Evolutionary conservation across 37 sponge, comb jelly and placozoan genomes (phyloP).

Genomic region (Beroe ovata): DNA sequence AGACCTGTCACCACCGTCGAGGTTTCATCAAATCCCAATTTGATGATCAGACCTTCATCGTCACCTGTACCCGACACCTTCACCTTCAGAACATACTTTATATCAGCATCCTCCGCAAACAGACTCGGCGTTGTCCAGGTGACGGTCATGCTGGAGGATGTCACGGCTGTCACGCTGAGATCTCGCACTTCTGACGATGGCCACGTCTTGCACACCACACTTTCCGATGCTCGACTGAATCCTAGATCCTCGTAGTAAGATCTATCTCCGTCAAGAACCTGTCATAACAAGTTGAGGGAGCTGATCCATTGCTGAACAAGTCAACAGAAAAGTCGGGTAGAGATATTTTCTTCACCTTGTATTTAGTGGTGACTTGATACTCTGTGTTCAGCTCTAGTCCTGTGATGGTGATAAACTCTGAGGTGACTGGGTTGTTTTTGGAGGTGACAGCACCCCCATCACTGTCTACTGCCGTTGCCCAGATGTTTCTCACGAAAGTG

Average conservation of each 20-base stretch:
- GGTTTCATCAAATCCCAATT: not conserved
- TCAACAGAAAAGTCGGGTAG: no score
- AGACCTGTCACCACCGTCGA: not conserved
- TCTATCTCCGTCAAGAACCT: not conserved
- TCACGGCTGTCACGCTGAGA: not conserved
- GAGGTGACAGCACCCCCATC: not conserved
- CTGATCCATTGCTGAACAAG: no score
- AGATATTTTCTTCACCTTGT: no score
- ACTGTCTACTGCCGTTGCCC: not conserved
- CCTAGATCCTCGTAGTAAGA: not conserved
- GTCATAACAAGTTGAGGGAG: no score
- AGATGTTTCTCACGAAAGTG: not conserved
- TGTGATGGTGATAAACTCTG: not conserved
- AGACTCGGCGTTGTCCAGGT: not conserved
- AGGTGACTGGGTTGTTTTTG: not conserved
- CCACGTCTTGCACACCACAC: not conserved
- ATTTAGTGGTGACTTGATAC: slow-evolving; percentile 21
- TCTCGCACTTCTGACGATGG: not conserved
- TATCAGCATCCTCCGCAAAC: not conserved
- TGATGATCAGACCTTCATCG: not conserved
- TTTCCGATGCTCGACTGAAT: not conserved
- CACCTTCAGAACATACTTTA: slow-evolving; percentile 23
- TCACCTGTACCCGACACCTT: not conserved
- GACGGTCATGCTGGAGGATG: not conserved
- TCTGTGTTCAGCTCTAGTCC: not conserved